These are phyloP conservation scores for Podarcis siculus DNA, from an alignment of 2,797 vertebrate genomes.

Conservation along the genomic window DNA sequence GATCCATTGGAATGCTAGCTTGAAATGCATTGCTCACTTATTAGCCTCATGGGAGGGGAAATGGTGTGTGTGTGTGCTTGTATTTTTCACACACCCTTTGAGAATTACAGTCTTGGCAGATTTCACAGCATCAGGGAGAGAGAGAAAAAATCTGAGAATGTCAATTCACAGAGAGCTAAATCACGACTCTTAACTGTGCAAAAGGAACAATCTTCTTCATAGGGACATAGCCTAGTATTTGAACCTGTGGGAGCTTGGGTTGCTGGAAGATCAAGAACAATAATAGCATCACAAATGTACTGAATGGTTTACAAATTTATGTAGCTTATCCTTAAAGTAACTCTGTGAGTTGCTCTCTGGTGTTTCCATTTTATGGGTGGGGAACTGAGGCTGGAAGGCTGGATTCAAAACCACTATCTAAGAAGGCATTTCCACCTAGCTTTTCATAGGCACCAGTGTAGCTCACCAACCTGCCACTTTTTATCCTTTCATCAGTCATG, in stretches of 20 bases:
- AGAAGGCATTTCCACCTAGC: not conserved
- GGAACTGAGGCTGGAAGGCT: not conserved
- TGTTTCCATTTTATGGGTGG: not conserved
- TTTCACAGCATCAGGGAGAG: not conserved
- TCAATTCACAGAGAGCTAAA: not conserved
- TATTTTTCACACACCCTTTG: constrained; percentile 1
- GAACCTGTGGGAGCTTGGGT: not conserved
- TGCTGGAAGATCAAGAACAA: not conserved
- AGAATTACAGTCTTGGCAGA: not conserved
- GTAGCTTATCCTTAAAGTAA: not conserved
- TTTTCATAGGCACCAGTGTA: not conserved
- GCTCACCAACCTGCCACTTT: not conserved
- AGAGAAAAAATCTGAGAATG: not conserved
- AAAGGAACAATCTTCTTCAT: not conserved
- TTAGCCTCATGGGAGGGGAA: not conserved
- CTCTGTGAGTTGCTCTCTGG: not conserved
- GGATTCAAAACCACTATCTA: not conserved
- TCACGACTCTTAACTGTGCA: not conserved
- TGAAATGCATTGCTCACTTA: not conserved
- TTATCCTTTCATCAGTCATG: not conserved
- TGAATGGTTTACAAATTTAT: not conserved
- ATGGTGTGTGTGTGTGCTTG: not conserved
- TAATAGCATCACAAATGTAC: not conserved
- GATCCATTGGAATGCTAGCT: constrained; percentile 2
- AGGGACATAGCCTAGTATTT: not conserved